These are phyloP conservation scores for Dromococcyx pavoninus DNA, from an alignment of 2,797 vertebrate species.

Conservation along the genomic window DNA sequence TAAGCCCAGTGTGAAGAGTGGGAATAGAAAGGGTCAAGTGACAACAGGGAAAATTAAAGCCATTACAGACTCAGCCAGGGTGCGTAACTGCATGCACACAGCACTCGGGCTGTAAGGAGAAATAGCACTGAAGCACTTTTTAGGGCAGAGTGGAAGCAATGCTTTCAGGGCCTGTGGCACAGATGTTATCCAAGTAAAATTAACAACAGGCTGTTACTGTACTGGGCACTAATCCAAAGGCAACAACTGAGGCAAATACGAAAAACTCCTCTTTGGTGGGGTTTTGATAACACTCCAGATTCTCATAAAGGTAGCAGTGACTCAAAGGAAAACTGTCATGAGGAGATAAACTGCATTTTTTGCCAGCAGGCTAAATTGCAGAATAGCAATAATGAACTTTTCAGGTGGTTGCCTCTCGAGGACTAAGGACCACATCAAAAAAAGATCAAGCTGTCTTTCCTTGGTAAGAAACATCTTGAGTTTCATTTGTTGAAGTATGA, in stretches of 20 bases:
- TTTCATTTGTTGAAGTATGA: not conserved
- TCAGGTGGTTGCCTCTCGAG: not conserved
- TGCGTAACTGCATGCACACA: not conserved
- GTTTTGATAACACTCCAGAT: not conserved
- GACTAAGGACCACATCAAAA: slow-evolving; percentile 36
- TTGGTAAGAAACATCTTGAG: not conserved
- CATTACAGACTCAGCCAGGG: not conserved
- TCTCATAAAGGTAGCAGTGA: not conserved
- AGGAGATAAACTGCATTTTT: not conserved
- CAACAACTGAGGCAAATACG: not conserved
- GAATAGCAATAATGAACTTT: not conserved
- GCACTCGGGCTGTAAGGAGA: accelerated
- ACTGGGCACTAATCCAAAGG: not conserved
- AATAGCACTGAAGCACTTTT: not conserved
- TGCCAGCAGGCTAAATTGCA: not conserved
- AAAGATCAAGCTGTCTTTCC: not conserved
- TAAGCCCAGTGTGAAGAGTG: not conserved
- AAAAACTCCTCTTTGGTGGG: not conserved
- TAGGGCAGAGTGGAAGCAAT: not conserved
- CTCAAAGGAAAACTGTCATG: not conserved
- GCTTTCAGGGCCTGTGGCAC: not conserved
- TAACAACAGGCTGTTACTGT: not conserved
- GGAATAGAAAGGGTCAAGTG: not conserved
- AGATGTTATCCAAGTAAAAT: not conserved
- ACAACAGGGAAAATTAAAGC: not conserved